phyloP scores from a whole-genome alignment of 2,797 vertebrate species.

The Chromis chromis region DNA sequence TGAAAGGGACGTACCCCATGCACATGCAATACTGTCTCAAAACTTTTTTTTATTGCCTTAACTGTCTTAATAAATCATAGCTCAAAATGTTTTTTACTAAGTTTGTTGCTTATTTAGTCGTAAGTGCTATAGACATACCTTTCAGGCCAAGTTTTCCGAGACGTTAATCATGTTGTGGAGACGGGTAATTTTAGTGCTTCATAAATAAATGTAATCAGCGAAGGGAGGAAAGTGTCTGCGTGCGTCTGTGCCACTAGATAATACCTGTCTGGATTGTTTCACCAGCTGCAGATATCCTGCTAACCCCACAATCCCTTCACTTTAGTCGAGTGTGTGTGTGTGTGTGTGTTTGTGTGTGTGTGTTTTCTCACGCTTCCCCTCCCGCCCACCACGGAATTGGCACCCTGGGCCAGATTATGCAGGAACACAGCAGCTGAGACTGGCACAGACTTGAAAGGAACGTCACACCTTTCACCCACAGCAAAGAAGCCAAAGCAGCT shows the following conservation, averaged over 20 bases:
- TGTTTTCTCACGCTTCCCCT: slow-evolving; percentile 24
- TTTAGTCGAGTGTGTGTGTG: slow-evolving; percentile 20
- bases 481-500: slow-evolving; percentile 41
- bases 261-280: slow-evolving; percentile 45
- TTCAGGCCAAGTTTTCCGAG: not conserved
- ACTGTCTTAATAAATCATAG: too few relatives aligned
- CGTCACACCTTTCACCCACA: slow-evolving; percentile 57
- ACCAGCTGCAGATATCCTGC: slow-evolving; percentile 35
- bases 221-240: slow-evolving; percentile 26
- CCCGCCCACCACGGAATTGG: slow-evolving; percentile 8
- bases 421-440: slow-evolving; percentile 35
- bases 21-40: too few relatives aligned
- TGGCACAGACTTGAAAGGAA: slow-evolving; percentile 57
- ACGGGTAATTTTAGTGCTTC: not conserved
- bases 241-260: slow-evolving; percentile 29
- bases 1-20: too few relatives aligned
- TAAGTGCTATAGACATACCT: not conserved
- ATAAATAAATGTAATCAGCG: slow-evolving; percentile 31
- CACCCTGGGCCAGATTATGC: slow-evolving; percentile 47
- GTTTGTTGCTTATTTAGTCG: not conserved
- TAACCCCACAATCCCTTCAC: slow-evolving; percentile 25
- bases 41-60: too few relatives aligned
- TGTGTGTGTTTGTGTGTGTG: slow-evolving; percentile 6
- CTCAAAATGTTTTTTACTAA: too few relatives aligned
- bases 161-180: slow-evolving; percentile 1